These are phyloP conservation scores for Diarsia brunnea DNA, from an alignment of 2,888 invertebrate species.

Conservation along the genomic window DNA sequence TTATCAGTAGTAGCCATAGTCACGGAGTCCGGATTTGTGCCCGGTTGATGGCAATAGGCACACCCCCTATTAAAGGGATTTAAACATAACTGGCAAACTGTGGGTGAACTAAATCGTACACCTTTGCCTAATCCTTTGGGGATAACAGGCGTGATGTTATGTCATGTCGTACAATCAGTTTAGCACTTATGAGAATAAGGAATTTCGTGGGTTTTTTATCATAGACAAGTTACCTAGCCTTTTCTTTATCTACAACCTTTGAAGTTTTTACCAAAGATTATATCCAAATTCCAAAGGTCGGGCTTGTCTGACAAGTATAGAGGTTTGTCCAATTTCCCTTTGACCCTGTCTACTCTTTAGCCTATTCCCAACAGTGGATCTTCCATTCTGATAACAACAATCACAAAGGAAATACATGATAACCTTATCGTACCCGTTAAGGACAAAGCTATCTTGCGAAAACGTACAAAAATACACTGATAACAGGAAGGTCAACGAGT, in stretches of 20 bases:
- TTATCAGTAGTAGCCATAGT: no score
- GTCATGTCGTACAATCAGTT: no score
- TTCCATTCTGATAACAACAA: background rate
- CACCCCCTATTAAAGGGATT: no score
- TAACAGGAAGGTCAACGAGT: constrained; percentile 48
- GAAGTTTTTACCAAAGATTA: background rate
- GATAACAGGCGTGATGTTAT: no score
- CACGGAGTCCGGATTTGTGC: no score
- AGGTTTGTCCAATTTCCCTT: background rate
- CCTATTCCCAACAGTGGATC: background rate
- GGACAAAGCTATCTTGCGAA: constrained; percentile 56
- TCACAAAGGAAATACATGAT: constrained; percentile 32
- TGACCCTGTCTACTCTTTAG: background rate
- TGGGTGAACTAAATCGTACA: no score
- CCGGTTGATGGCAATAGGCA: no score
- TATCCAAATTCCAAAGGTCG: background rate
- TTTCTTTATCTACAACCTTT: background rate
- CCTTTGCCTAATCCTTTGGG: no score
- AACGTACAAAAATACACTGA: constrained; percentile 48
- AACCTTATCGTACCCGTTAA: constrained; percentile 40
- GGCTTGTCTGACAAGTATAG: no score
- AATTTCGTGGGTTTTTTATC: background rate
- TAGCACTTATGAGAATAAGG: background rate
- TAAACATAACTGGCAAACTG: no score
- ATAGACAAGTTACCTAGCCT: background rate